A percentile compares a stretch with the other conserved stretches of the same genome.
Conservation (phyloP, 2,113 vertebrate species). For the Chaetura pelagica region DNA sequence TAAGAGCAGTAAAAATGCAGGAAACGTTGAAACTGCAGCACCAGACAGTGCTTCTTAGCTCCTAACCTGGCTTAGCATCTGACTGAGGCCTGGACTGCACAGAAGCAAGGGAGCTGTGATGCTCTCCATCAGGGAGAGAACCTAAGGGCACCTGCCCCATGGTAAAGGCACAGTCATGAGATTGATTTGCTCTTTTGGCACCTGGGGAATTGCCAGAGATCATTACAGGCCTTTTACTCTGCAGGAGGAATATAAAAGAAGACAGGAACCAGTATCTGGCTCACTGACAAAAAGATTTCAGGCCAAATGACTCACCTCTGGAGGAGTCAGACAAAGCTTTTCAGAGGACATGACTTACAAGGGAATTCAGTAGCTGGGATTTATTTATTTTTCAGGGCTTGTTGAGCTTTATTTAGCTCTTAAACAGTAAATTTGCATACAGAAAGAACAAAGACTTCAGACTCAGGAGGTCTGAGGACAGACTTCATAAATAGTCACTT, state of each 20-base stretch:
- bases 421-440: constrained; percentile 25
- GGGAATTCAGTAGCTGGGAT: constrained; percentile 1
- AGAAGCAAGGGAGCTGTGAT: background rate
- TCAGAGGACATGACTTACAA: constrained; percentile 40
- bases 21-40: background rate
- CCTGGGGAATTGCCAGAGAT: background rate
- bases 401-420: constrained; percentile 28
- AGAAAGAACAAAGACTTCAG: constrained; percentile 5
- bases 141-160: background rate
- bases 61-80: background rate
- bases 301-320: constrained; percentile 61
- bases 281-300: constrained; percentile 23
- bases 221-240: background rate
- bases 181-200: background rate
- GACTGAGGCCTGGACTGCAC: background rate
- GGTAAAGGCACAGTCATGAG: background rate
- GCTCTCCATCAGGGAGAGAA: background rate
- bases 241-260: background rate
- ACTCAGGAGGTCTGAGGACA: background rate
- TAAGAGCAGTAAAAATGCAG: background rate
- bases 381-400: constrained; percentile 37
- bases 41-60: background rate
- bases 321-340: constrained; percentile 40
- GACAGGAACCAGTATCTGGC: constrained; percentile 31
- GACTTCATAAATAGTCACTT: constrained; percentile 7